Base-by-base conservation (phyloP, 2,797 vertebrate genomes). In the Lindbergichthys nudifrons region DNA sequence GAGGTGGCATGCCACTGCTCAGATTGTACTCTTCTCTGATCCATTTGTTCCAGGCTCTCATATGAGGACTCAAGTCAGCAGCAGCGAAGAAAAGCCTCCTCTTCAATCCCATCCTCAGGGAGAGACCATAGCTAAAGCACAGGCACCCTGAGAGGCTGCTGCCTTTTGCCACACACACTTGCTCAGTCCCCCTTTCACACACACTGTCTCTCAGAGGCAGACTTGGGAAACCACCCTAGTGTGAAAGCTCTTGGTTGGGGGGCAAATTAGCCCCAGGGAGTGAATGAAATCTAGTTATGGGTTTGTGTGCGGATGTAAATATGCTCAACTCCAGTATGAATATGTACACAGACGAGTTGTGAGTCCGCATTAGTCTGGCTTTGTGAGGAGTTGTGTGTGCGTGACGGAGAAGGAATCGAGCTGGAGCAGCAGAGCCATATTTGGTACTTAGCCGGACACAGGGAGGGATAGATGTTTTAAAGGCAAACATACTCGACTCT, bases 21-120 rank as follows among this genome's bases (percentile, higher is more conserved):
- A 77, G 60, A 85, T 50, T 78, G 70, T 77, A 73, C 75, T 74
- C 19, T 85, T 69, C 85, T 82, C 71, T 69, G 87, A 91, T 88
- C 82, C 78, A 80, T 90, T 89, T 81, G 88, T 89, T 87, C 84
- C 85, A 84, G 79, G 26, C 65, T 23, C 73, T 84, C 83, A 71
- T 63, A 70, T 42, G 56, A 75, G 64, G 75, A 66, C 74, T 83
- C 56, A 48, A 86, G 80, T 74, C 73, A 59, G 84, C 79, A 57
- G 76, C 43, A 41, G 64, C 63, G 69, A 74, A 80, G 68, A 81
- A 83, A 88, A 82, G 70, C 51, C 39, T 82, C 42, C 71, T 80
- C 80, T 82, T 77, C 72, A 62, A 75, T 81, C 57, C 60, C 41
- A 53, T 80, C 80, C 79, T 75, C 47, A 47, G 80, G 84, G 84